Evolutionary conservation across 1,140 invertebrate species (phyloP), one percentile per base, ranked within the genome.

Genomic region (Rhizoglyphus robini): DNA sequence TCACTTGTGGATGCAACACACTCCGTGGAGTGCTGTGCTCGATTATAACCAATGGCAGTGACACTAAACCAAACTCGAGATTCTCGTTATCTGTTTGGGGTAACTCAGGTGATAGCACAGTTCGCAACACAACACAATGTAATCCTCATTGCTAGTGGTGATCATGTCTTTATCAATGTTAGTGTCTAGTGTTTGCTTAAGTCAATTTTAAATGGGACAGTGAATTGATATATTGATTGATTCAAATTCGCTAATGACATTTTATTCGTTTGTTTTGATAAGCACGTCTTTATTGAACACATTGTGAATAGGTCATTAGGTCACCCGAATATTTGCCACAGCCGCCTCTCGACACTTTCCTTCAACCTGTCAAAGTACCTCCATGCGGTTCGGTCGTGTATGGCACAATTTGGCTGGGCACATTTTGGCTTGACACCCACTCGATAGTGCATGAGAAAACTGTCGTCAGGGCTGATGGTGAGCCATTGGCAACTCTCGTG

Each of bases 381-480:
- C 36, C 36, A 8, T 11, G 18, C 36, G 8, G 36, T 41, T 41
- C 8, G 36, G 18, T 41, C 36, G 18, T 41, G 36, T 41, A 11
- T 18, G 36, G 36, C 8, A 41, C 36, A 41, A 11, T 41, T 41
- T n/a, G n/a, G n/a, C n/a, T n/a, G n/a, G n/a, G n/a, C n/a, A n/a
- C n/a, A n/a, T n/a, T n/a, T n/a, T n/a, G n/a, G n/a, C n/a, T n/a
- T n/a, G n/a, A n/a, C n/a, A n/a, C n/a, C n/a, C n/a, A n/a, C n/a
- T 30, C 61, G 34, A 34, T 46, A 63, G 32, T 63, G 61, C 61
- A 63, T 63, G 5, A 63, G 32, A 48, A 46, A 23, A 18, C 18
- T 23, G 13, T 63, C 34, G 13, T 46, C n/a, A 2, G 11, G 11
- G 32, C 23, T 18, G 3, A 38, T 60, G 15, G 1, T 2, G 1